Evolutionary conservation across 2,113 vertebrate species (phyloP), one percentile per base, ranked within the genome.

Genomic region (Gymnobelideus leadbeateri): DNA sequence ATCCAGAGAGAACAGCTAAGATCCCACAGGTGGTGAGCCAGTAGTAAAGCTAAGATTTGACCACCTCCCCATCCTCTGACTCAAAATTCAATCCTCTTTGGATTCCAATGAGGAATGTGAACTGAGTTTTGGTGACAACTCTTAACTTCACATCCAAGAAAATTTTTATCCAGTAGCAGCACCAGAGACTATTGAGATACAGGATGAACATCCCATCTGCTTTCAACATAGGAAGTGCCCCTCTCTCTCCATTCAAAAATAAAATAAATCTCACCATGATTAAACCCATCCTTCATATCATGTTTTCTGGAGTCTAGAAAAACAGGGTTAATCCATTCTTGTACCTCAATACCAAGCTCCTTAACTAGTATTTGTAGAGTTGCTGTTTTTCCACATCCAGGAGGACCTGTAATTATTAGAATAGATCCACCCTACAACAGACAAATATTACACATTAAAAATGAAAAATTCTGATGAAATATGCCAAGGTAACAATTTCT

Each of bases 301-400:
- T 99, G 98, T 95, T 98, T 98, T 94, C 98, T 97, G 92, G 98
- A 99, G 97, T 99, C 98, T 51, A 98, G 96, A 52, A 97, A 98
- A 92, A 99, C n/a, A 11, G 99, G 99, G 98, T 99, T 99, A 94
- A 98, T 98, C 99, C 99, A 99, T 94, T 99, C 99, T 95, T 99
- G 99, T 61, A 99, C 96, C 52, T 99, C 98, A 97, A 99, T 94
- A 28, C 98, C 98, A 96, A 99, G 97, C 51, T 99, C 99, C 96
- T 96, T 98, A 77, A 98, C 98, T 90, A 99, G 90, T 96, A 99
- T 98, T 91, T 98, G 98, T 97, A 99, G 46, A 77, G 99, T 99
- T 90, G 99, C 98, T 2, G 99, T 99, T 98, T 99, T 99, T 54
- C 99, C 99, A 98, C 99, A 99, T 92, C 99, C 99, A 12, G 99